Evolutionary conservation across 2,888 invertebrate genomes (phyloP), one percentile per base, ranked within the genome.

Genomic region (Phortica okadai): DNA sequence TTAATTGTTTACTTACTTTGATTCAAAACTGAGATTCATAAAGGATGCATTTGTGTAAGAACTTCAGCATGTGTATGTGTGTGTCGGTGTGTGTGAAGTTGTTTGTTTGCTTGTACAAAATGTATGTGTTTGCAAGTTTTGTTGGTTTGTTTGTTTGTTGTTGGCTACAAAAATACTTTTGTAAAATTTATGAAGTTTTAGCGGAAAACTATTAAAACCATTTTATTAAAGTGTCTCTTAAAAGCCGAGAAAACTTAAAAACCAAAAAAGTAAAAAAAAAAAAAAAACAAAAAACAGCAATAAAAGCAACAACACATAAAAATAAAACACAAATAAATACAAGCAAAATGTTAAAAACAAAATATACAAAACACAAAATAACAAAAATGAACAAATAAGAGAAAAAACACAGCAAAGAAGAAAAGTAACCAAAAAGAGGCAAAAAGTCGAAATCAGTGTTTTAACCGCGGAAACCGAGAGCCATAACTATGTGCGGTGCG

Each of bases 401-500:
- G 79, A 25, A 62, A 62, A 21, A 25, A 62, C 11, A 25, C 16
- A 25, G 25, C n/a, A 25, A 25, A 4, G 25, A 62, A 21, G 33
- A 62, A 62, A 10, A 11, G 8, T 4, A 80, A 77, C 78, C 87
- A 82, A 82, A 84, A 82, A 80, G 41, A 79, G 79, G 79, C 62
- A 81, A 84, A 85, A 85, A 85, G 77, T 78, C 81, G 77, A 88
- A 85, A 88, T 80, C 78, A 82, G 88, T 84, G 87, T 75, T 75
- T 59, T 44, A 75, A 70, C 75, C 72, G 59, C 72, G 70, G 72
- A 75, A 75, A 64, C 75, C 62, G 59, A 33, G 21, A 83, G 88
- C 88, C 88, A 86, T 88, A 86, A 87, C 88, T 86, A 86, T 86
- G 88, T 88, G 86, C 83, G 86, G 88, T 88, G 73, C 25, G 73